Percentiles rank a stretch among this genome's conserved stretches.
These are phyloP conservation scores for Tragopan temminckii DNA, from an alignment of 2,797 vertebrate species.

Conservation along the genomic window DNA sequence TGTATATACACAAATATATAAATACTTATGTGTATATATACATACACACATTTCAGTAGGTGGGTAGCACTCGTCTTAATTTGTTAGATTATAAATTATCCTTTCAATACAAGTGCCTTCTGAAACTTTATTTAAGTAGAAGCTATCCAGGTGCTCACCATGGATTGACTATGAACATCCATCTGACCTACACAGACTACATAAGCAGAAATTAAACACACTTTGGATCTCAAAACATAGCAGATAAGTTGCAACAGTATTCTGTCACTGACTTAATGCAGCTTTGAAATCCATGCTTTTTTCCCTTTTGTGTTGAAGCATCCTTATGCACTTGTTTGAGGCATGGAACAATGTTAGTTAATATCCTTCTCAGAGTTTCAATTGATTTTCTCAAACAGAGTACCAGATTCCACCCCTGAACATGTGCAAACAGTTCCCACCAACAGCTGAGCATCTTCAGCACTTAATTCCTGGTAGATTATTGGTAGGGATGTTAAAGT, in stretches of 20 bases:
- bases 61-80: background rate
- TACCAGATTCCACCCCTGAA: too few relatives aligned
- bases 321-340: background rate
- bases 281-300: background rate
- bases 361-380: background rate
- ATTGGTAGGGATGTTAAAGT: background rate
- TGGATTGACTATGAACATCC: background rate
- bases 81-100: background rate
- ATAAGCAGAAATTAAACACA: background rate
- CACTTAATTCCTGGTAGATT: background rate
- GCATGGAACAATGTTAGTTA: background rate
- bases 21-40: background rate
- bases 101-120: background rate
- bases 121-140: background rate
- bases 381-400: background rate
- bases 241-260: background rate
- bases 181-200: background rate
- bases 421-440: background rate
- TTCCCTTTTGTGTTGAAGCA: background rate
- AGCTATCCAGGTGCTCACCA: background rate
- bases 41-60: background rate
- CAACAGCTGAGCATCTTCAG: fast-evolving
- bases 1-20: background rate
- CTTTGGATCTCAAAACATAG: background rate
- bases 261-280: background rate